A percentile compares a stretch with the other conserved stretches of the same genome.
These are phyloP conservation scores for Apodemia arnacis DNA, from an alignment of 2,888 invertebrate genomes.

Conservation along the genomic window DNA sequence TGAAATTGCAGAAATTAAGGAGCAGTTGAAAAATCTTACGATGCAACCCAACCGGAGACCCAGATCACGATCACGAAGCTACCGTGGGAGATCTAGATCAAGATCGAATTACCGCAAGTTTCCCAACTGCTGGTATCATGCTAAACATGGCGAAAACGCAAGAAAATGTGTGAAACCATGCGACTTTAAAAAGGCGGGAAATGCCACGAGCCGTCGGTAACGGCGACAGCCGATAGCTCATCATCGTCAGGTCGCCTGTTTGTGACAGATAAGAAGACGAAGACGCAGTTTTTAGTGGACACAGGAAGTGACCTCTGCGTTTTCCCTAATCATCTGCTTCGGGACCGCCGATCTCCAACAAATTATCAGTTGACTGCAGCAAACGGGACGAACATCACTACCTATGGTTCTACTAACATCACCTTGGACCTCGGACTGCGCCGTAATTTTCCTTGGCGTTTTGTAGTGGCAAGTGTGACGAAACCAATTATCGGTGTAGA, in stretches of 20 bases:
- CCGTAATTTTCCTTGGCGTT: slow-evolving; percentile 84
- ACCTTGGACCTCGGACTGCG: slow-evolving; percentile 84
- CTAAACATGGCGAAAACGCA: neutral
- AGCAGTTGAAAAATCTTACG: neutral
- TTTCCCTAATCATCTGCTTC: neutral
- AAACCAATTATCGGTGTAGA: slow-evolving; percentile 87
- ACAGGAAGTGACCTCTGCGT: slow-evolving; percentile 35
- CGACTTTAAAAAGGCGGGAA: neutral
- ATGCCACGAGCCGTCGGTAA: slow-evolving; percentile 50
- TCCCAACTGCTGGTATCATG: slow-evolving; percentile 17
- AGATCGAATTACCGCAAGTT: neutral
- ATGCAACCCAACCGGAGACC: neutral
- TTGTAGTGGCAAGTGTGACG: slow-evolving; percentile 85
- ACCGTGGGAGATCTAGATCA: neutral
- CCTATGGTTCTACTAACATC: slow-evolving; percentile 79
- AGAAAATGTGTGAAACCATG: neutral
- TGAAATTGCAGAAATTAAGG: neutral
- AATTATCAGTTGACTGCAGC: slow-evolving; percentile 2
- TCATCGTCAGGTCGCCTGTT: slow-evolving; percentile 71
- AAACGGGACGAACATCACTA: slow-evolving; percentile 68
- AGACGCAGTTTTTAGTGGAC: slow-evolving; percentile 48
- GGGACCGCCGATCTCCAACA: neutral
- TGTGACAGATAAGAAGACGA: slow-evolving; percentile 64
- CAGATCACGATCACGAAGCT: neutral
- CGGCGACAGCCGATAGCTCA: slow-evolving; percentile 73